Evolutionary conservation across 2,113 vertebrate genomes (phyloP), one percentile per base, ranked within the genome.

Genomic region (Patagioenas fasciata): DNA sequence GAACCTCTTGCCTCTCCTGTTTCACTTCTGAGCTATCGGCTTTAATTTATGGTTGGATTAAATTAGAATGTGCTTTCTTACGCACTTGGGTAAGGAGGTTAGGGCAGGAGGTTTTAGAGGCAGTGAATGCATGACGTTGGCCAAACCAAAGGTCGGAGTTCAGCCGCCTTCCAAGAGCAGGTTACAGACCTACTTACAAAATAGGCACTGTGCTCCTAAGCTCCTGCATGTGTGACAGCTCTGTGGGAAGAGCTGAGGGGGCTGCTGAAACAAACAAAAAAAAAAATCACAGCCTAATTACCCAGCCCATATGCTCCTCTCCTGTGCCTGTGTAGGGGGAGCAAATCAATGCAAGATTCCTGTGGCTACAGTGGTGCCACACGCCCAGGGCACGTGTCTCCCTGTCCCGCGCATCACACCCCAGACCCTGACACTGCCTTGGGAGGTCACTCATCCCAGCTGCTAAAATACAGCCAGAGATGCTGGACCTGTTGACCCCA

Each of bases 221-320:
- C 69, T 85, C 75, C 5, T 6, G 70, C 38, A 26, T 82, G 71
- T 15, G 40, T 2, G 3, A 57, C 2, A 2, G 0, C 44, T 64
- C 53, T 88, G 93, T 95, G 86, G 91, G 93, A 61, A 89, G 82
- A 75, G 77, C 91, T 95, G 94, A 95, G 95, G 88, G 86, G 95
- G 84, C 65, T 92, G 92, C 91, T 84, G 73, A 88, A 94, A 93
- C 79, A 66, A 85, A 70, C 80, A 74, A 93, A 84, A 70, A 82
- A 74, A 93, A 84, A 75, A n/a, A 40, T 85, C 67, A 57, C 47
- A 83, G 80, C 74, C 67, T 79, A 90, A 97, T 92, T 95, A 91
- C 58, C 69, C 54, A 4, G 67, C 87, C 93, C 92, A 90, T 94
- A 92, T 96, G 91, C 75, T 97, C 90, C 88, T 75, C 92, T 96